Conservation (phyloP, 2,888 invertebrate genomes). For the Drosophila koepferae region DNA sequence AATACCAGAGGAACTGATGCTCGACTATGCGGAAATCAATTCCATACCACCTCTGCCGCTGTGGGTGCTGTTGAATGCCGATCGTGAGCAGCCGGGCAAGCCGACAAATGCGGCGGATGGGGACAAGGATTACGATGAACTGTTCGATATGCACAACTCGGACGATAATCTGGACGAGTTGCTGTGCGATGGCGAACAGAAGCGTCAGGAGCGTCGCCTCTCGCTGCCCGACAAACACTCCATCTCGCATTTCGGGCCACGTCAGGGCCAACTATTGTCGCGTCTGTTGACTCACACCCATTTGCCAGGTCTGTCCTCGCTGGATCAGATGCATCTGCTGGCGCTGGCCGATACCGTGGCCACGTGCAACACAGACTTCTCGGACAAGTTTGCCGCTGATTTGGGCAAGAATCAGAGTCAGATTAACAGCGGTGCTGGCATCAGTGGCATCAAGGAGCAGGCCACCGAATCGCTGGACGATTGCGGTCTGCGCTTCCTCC, state of each 20-base stretch:
- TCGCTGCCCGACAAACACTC: constrained; percentile 91
- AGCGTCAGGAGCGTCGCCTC: constrained; percentile 87
- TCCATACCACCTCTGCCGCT: constrained; percentile 99
- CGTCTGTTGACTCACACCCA: constrained; percentile 97
- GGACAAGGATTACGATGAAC: constrained; percentile 92
- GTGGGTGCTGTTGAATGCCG: constrained; percentile 97
- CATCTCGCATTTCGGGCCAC: constrained; percentile 94
- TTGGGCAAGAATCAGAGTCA: constrained; percentile 87
- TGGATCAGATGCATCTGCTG: constrained; percentile 99
- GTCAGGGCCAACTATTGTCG: constrained; percentile 94
- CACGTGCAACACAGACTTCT: constrained; percentile 95
- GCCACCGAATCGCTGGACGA: constrained; percentile 94
- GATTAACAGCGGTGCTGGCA: constrained; percentile 84
- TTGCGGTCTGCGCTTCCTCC: constrained; percentile 97
- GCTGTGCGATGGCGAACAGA: constrained; percentile 89
- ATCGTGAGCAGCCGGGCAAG: constrained; percentile 90
- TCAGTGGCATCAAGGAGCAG: constrained; percentile 33
- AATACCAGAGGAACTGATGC: constrained; percentile 94
- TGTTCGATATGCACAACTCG: constrained; percentile 93
- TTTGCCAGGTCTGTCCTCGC: constrained; percentile 96
- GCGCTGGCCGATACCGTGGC: constrained; percentile 99
- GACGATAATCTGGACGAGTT: constrained; percentile 94
- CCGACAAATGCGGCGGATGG: constrained; percentile 50
- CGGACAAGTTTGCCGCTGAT: constrained; percentile 91
- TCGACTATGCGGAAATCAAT: constrained; percentile 97